A percentile compares a stretch with the other conserved stretches of the same genome.
These are phyloP conservation scores for Julus scanicus DNA, from an alignment of 2,888 invertebrate species.

Conservation along the genomic window DNA sequence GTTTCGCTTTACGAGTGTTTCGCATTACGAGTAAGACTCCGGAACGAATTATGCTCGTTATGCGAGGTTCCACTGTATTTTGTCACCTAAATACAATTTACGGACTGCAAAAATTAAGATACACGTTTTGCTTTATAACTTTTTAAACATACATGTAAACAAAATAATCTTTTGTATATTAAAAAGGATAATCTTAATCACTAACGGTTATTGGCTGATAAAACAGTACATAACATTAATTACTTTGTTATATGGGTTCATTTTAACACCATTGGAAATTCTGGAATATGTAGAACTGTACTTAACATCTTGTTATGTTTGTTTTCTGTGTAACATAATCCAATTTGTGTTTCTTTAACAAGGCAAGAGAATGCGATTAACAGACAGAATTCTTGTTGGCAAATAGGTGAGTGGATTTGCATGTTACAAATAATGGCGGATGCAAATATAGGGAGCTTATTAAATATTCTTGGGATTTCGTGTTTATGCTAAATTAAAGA, in stretches of 20 bases:
- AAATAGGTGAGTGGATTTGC: slow-evolving; percentile 48
- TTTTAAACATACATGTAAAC: background rate
- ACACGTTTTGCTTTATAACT: background rate
- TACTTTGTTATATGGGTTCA: too few species aligned
- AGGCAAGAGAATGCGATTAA: slow-evolving; percentile 54
- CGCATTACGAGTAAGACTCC: too few species aligned
- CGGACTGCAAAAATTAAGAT: background rate
- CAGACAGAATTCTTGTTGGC: slow-evolving; percentile 37
- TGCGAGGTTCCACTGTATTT: too few species aligned
- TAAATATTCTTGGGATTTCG: background rate
- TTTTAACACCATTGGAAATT: background rate
- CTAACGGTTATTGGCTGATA: too few species aligned
- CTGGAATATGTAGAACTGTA: too few species aligned
- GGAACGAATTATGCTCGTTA: too few species aligned
- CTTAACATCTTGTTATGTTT: background rate
- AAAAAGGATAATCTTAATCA: too few species aligned
- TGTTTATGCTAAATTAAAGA: background rate
- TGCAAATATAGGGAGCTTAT: background rate
- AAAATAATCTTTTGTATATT: too few species aligned
- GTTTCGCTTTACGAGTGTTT: too few species aligned
- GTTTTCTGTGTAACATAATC: background rate
- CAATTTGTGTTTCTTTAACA: slow-evolving; percentile 50
- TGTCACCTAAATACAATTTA: background rate
- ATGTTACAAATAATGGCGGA: background rate
- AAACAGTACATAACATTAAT: too few species aligned